These are phyloP conservation scores for Cepaea nemoralis DNA, from an alignment of 1,140 invertebrate species.

Conservation along the genomic window DNA sequence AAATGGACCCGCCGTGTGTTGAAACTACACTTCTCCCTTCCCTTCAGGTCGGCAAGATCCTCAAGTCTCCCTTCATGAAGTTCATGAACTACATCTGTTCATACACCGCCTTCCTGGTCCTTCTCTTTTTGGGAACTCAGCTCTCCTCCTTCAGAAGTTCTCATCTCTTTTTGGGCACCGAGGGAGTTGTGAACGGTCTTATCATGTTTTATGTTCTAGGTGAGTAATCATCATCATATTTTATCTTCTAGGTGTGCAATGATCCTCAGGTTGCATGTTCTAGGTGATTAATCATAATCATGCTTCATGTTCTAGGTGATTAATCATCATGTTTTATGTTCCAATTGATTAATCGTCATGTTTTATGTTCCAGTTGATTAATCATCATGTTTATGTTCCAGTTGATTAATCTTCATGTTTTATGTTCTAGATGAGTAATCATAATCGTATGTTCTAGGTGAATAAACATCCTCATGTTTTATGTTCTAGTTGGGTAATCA, in stretches of 20 bases:
- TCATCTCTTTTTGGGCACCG: constrained; percentile 85
- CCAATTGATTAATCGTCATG: too few relatives aligned
- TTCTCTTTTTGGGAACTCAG: constrained; percentile 54
- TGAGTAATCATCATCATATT: constrained; percentile 69
- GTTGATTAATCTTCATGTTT: constrained; percentile 81
- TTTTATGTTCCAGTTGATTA: too few relatives aligned
- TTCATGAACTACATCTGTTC: constrained; percentile 92
- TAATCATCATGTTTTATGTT: constrained; percentile 1
- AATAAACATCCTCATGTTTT: too few relatives aligned
- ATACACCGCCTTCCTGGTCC: constrained; percentile 87
- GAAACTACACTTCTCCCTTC: not conserved
- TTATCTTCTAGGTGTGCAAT: too few relatives aligned
- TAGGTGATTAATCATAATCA: too few relatives aligned
- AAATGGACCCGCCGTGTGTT: too few relatives aligned
- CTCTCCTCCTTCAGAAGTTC: constrained; percentile 38
- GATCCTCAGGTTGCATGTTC: too few relatives aligned
- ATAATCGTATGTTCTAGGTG: too few relatives aligned
- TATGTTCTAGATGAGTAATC: constrained; percentile 83
- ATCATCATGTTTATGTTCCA: constrained; percentile 15
- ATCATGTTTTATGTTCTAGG: constrained; percentile 88
- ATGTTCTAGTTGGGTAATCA: too few relatives aligned
- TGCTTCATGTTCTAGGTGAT: constrained; percentile 75
- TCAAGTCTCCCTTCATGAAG: constrained; percentile 94
- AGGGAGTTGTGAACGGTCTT: constrained; percentile 84
- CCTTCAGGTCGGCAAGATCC: constrained; percentile 80